phyloP scores from a whole-genome alignment of 2,888 invertebrate genomes.

The Tanytarsus gracilentus region DNA sequence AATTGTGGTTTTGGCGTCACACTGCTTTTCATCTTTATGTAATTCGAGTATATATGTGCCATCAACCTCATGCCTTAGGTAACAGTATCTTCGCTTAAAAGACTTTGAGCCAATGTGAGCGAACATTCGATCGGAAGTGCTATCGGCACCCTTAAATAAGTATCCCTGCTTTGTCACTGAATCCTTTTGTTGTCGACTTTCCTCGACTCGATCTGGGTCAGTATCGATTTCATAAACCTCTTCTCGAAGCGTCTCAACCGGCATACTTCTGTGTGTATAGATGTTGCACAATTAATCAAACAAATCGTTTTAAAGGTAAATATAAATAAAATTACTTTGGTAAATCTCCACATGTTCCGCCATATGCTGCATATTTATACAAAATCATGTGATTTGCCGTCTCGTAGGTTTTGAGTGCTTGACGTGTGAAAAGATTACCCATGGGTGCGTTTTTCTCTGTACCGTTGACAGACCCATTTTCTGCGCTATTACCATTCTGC shows the following conservation, averaged over 20 bases:
- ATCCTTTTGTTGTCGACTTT: constrained; percentile 57
- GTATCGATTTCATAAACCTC: constrained; percentile 87
- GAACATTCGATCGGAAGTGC: constrained; percentile 81
- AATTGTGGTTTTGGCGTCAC: constrained; percentile 82
- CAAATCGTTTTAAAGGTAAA: background rate
- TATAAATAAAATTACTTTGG: constrained; percentile 53
- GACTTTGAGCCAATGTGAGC: constrained; percentile 86
- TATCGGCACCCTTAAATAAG: constrained; percentile 84
- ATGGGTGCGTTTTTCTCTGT: constrained; percentile 8
- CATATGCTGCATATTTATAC: constrained; percentile 84
- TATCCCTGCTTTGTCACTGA: constrained; percentile 84
- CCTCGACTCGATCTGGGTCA: constrained; percentile 71
- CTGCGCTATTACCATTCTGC: constrained; percentile 1
- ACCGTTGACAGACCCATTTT: constrained; percentile 1
- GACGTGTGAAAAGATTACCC: constrained; percentile 46
- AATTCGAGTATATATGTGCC: constrained; percentile 85
- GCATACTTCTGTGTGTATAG: constrained; percentile 38
- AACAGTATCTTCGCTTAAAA: constrained; percentile 83
- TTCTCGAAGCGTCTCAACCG: constrained; percentile 57
- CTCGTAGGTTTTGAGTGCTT: constrained; percentile 63
- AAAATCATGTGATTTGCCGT: constrained; percentile 83
- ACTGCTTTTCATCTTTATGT: constrained; percentile 87
- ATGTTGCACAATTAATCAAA: background rate
- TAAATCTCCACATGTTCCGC: constrained; percentile 76
- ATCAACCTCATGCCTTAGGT: constrained; percentile 81